A percentile compares a stretch with the other conserved stretches of the same genome.
phyloP scores from a whole-genome alignment of 2,797 vertebrate genomes.

The Girardinus metallicus region DNA sequence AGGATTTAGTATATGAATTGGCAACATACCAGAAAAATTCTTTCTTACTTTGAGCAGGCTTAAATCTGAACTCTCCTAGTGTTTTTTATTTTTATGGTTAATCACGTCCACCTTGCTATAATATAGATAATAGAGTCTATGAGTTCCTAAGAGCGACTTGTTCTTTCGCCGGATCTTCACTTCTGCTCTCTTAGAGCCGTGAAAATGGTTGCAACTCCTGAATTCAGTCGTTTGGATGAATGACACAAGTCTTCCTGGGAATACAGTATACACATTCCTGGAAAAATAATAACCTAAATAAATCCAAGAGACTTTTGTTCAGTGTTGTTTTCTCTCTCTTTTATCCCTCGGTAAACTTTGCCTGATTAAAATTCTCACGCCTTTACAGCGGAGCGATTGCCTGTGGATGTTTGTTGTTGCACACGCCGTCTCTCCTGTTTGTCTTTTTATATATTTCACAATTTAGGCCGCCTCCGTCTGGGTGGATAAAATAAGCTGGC shows the following conservation, averaged over 20 bases:
- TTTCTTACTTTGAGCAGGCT: neutral
- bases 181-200: neutral
- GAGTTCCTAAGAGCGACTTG: neutral
- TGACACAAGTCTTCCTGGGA: neutral
- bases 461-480: neutral
- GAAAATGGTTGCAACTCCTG: neutral
- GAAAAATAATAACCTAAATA: conserved; percentile 1
- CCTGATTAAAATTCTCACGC: conserved; percentile 10
- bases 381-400: neutral
- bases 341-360: conserved; percentile 18
- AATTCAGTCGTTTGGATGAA: neutral
- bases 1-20: neutral
- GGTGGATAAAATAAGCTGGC: conserved; percentile 32
- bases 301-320: neutral
- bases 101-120: neutral
- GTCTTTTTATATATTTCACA: neutral
- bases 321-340: conserved; percentile 21
- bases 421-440: neutral
- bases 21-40: neutral
- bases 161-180: neutral
- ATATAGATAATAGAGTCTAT: neutral
- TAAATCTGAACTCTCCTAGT: neutral
- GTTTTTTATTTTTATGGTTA: neutral
- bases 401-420: conserved; percentile 1
- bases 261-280: neutral